A percentile compares a stretch with the other conserved stretches of the same genome.
phyloP scores from a whole-genome alignment of 2,797 vertebrate species.

The Morelia viridis region DNA sequence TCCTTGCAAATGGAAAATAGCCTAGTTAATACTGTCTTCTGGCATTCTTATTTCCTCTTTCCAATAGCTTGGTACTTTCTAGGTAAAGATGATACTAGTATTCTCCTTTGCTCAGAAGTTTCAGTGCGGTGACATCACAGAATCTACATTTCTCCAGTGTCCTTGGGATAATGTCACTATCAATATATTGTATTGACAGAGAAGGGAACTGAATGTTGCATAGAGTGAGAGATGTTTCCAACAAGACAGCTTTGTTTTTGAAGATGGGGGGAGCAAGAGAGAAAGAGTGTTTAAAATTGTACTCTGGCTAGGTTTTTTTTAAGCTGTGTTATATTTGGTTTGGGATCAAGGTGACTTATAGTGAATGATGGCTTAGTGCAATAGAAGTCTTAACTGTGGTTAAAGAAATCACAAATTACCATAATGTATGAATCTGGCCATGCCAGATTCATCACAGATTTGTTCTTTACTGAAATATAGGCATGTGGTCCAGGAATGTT shows the following conservation, averaged over 20 bases:
- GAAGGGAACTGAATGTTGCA: neutral
- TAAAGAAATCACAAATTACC: neutral
- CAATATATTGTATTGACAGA: neutral
- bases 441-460: neutral
- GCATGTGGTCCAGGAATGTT: neutral
- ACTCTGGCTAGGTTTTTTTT: neutral
- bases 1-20: neutral
- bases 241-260: neutral
- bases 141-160: neutral
- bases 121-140: neutral
- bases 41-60: neutral
- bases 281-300: neutral
- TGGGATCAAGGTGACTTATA: neutral
- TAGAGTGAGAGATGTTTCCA: neutral
- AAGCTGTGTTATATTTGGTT: neutral
- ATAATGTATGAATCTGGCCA: neutral
- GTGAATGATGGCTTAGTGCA: neutral
- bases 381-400: neutral
- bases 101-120: neutral
- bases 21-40: no score
- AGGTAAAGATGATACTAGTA: neutral
- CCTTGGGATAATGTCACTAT: neutral
- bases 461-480: neutral
- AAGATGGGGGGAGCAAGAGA: neutral
- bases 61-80: neutral